Conservation (phyloP, 1,140 invertebrate species). For the Pemphigus obesinymphae region DNA sequence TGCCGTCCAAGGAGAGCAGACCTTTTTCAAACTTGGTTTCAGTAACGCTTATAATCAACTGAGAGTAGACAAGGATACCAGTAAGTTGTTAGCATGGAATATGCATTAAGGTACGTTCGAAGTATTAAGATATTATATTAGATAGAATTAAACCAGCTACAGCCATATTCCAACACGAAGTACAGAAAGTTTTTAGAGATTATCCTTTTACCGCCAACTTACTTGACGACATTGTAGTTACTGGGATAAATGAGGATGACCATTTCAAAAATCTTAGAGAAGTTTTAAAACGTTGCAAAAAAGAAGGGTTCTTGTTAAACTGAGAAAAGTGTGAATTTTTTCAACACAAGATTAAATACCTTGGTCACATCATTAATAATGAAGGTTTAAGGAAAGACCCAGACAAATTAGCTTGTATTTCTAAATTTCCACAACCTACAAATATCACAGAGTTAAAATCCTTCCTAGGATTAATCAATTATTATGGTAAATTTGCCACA, state of each 20-base stretch:
- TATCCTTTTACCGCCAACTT: background rate
- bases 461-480: too few species aligned
- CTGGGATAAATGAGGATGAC: background rate
- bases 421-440: too few species aligned
- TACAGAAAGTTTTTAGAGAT: background rate
- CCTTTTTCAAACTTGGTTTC: slow-evolving; percentile 46
- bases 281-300: too few species aligned
- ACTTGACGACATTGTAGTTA: background rate
- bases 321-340: background rate
- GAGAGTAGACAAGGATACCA: slow-evolving; percentile 45
- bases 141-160: slow-evolving; percentile 54
- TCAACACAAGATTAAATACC: background rate
- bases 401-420: too few species aligned
- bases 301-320: background rate
- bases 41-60: slow-evolving; percentile 47
- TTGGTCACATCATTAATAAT: background rate
- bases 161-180: background rate
- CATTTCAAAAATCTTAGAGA: too few species aligned
- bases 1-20: slow-evolving; percentile 40
- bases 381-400: too few species aligned
- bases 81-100: too few species aligned
- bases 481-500: too few species aligned
- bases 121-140: slow-evolving; percentile 50
- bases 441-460: too few species aligned
- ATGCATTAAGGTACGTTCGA: slow-evolving; percentile 49